phyloP scores from a whole-genome alignment of 1,140 invertebrate genomes.

The Mya arenaria region DNA sequence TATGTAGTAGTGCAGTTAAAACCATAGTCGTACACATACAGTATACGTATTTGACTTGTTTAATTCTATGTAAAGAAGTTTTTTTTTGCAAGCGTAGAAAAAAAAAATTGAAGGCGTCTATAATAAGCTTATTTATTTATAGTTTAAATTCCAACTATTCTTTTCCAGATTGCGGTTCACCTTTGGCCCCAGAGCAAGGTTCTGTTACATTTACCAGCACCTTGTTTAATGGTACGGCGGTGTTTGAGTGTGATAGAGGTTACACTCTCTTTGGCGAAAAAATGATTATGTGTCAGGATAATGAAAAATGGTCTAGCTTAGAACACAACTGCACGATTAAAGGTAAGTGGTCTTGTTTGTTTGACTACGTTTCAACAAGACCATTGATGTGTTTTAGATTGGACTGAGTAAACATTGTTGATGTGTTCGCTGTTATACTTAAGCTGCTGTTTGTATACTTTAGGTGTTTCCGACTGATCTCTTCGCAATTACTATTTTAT shows the following conservation, averaged over 20 bases:
- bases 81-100: neutral
- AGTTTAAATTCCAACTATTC: neutral
- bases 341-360: neutral
- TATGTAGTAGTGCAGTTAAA: neutral
- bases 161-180: neutral
- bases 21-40: neutral
- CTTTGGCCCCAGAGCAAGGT: neutral
- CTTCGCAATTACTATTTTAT: too few relatives aligned
- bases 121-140: neutral
- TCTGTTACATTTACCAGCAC: neutral
- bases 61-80: neutral
- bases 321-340: neutral
- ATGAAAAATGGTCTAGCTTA: neutral
- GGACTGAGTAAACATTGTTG: neutral
- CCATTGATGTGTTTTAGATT: neutral
- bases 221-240: neutral
- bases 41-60: neutral
- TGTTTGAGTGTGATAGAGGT: neutral
- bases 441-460: too few relatives aligned
- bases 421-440: neutral
- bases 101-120: neutral
- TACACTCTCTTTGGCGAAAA: neutral
- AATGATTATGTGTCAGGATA: neutral
- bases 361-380: neutral
- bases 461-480: too few relatives aligned